These are phyloP conservation scores for Triops longicaudatus DNA, from an alignment of 1,140 invertebrate species.

Conservation along the genomic window DNA sequence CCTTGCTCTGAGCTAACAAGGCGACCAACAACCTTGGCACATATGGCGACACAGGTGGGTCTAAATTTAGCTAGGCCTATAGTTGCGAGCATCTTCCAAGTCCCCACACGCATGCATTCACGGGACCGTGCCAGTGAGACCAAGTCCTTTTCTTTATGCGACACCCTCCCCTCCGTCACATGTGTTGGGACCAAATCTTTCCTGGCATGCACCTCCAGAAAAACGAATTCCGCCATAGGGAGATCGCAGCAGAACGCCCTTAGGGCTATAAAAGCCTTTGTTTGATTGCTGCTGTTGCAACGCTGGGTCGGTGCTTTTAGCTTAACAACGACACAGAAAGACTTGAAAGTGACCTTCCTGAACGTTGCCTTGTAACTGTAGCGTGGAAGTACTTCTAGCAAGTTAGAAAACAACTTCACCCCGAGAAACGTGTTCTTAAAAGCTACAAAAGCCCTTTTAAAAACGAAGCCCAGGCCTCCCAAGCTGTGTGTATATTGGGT, in stretches of 20 bases:
- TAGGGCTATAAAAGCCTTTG: background rate
- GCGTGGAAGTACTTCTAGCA: too few relatives aligned
- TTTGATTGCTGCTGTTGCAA: background rate
- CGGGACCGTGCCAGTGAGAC: background rate
- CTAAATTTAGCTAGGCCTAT: slow-evolving; percentile 8
- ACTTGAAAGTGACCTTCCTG: too few relatives aligned
- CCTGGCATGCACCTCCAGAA: background rate
- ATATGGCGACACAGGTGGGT: slow-evolving; percentile 10
- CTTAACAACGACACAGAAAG: too few relatives aligned
- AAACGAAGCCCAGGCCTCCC: background rate
- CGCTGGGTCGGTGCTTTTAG: too few relatives aligned
- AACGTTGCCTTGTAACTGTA: too few relatives aligned
- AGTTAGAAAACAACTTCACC: too few relatives aligned
- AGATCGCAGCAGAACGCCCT: too few relatives aligned
- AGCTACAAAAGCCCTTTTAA: too few relatives aligned
- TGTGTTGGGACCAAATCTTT: background rate
- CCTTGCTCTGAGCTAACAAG: background rate
- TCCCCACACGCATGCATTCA: background rate
- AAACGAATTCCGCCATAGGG: background rate
- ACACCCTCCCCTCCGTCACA: background rate
- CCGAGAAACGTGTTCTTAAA: too few relatives aligned
- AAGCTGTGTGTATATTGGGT: slow-evolving; percentile 8
- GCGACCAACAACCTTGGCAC: slow-evolving; percentile 1
- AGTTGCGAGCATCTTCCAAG: background rate
- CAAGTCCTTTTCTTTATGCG: background rate